Percentiles rank a stretch among this genome's conserved stretches.
Evolutionary conservation across 2,113 vertebrate species (phyloP).

Genomic region (Myocastor coypus): DNA sequence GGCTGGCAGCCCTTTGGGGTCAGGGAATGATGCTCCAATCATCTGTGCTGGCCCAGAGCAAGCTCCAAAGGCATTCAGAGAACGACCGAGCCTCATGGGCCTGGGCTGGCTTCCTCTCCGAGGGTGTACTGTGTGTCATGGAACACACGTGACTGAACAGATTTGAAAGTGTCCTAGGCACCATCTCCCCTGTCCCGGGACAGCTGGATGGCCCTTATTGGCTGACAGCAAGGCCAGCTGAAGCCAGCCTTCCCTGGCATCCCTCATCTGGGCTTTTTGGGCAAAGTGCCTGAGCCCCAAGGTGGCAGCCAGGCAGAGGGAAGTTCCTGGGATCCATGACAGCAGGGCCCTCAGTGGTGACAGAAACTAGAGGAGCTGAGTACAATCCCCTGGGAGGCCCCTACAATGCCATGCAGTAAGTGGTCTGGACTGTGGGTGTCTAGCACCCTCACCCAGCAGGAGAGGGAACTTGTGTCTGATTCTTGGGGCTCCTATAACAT

Average conservation of each 20-base stretch:
- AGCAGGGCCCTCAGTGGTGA: background rate
- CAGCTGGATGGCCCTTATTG: background rate
- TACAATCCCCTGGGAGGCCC: background rate
- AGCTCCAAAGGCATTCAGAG: background rate
- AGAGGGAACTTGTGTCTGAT: fast-evolving
- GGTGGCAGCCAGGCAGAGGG: background rate
- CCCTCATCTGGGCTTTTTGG: background rate
- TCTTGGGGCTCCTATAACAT: background rate
- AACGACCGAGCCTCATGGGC: background rate
- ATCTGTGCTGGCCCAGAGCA: background rate
- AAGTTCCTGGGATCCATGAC: background rate
- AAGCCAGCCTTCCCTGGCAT: too few species aligned
- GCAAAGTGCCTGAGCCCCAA: background rate
- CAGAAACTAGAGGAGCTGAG: background rate
- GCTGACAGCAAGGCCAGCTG: background rate
- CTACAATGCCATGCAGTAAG: too few species aligned
- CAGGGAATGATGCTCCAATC: background rate
- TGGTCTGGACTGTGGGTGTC: background rate
- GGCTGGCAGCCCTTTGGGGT: background rate
- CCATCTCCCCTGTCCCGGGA: background rate
- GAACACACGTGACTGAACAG: background rate
- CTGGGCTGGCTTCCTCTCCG: background rate
- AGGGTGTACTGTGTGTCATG: background rate
- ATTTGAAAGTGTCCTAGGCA: background rate
- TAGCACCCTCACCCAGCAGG: background rate